Percentiles rank a stretch among this genome's conserved stretches.
These are phyloP conservation scores for Speoplatyrhinus poulsoni DNA, from an alignment of 2,113 vertebrate genomes.

Conservation along the genomic window DNA sequence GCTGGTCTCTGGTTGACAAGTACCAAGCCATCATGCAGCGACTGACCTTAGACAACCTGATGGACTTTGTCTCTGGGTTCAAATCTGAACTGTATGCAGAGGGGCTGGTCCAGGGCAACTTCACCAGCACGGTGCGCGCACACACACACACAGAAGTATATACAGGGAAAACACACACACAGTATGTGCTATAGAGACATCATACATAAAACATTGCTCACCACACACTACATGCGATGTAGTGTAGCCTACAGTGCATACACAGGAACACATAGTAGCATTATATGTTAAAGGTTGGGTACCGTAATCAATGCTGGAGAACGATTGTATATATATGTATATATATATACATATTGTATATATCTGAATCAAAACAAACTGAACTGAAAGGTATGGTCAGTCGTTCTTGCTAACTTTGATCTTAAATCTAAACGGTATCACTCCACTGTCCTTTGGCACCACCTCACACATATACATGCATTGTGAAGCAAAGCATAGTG, in stretches of 20 bases:
- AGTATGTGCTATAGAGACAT: not conserved
- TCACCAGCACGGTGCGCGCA: slow-evolving; percentile 83
- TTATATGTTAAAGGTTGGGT: not conserved
- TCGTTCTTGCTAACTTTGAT: too few species aligned
- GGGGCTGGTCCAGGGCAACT: slow-evolving; percentile 93
- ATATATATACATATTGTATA: too few species aligned
- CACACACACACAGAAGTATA: not conserved
- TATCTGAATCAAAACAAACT: too few species aligned
- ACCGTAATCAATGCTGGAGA: too few species aligned
- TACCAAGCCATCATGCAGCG: slow-evolving; percentile 84
- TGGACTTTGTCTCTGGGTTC: slow-evolving; percentile 81
- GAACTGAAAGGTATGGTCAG: too few species aligned
- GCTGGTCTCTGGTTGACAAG: slow-evolving; percentile 95
- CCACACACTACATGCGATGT: too few species aligned
- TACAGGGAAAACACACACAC: not conserved
- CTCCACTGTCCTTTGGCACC: too few species aligned
- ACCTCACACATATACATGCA: too few species aligned
- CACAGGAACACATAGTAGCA: not conserved
- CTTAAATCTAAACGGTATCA: too few species aligned
- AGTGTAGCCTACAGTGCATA: not conserved
- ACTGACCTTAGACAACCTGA: slow-evolving; percentile 81
- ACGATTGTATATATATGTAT: too few species aligned
- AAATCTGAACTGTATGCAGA: slow-evolving; percentile 88
- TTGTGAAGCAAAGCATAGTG: too few species aligned
- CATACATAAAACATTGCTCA: not conserved